Evolutionary conservation across 64 coral and sea anemone genomes (phyloP).

Genomic region (Hydrozoanthus tunicans): DNA sequence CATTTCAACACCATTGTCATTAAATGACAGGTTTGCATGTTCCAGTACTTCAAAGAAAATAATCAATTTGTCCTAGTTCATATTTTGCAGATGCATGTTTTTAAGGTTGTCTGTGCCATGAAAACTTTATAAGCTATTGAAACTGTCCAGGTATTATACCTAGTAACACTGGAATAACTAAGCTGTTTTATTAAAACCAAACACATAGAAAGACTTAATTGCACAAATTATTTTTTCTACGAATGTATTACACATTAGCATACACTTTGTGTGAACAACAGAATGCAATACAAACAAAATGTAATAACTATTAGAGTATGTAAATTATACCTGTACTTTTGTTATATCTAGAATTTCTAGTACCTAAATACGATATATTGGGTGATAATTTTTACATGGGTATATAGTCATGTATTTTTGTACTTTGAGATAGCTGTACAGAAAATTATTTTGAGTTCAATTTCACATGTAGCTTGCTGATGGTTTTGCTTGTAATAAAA

Average conservation of each 20-base stretch:
- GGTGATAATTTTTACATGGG: not conserved
- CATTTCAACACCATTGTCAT: not conserved
- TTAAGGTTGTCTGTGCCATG: too few relatives aligned
- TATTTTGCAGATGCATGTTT: too few relatives aligned
- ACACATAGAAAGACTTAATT: not conserved
- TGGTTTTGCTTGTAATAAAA: conserved; percentile 34
- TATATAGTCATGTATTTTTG: conserved; percentile 13
- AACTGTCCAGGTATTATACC: too few relatives aligned
- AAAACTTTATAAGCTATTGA: too few relatives aligned
- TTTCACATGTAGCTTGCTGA: not conserved
- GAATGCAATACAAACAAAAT: not conserved
- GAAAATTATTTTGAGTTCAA: not conserved
- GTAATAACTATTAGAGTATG: too few relatives aligned
- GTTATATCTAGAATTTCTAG: not conserved
- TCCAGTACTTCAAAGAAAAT: not conserved
- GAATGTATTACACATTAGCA: not conserved
- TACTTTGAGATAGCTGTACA: not conserved
- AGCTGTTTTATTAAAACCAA: not conserved
- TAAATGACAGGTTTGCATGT: not conserved
- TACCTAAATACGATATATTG: not conserved
- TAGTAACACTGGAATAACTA: too few relatives aligned
- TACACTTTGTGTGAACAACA: not conserved
- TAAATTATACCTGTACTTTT: too few relatives aligned
- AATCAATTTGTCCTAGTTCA: too few relatives aligned
- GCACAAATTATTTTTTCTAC: not conserved